Evolutionary conservation across 2,888 invertebrate genomes (phyloP), one percentile per base, ranked within the genome.

Genomic region (Idaea aversata): DNA sequence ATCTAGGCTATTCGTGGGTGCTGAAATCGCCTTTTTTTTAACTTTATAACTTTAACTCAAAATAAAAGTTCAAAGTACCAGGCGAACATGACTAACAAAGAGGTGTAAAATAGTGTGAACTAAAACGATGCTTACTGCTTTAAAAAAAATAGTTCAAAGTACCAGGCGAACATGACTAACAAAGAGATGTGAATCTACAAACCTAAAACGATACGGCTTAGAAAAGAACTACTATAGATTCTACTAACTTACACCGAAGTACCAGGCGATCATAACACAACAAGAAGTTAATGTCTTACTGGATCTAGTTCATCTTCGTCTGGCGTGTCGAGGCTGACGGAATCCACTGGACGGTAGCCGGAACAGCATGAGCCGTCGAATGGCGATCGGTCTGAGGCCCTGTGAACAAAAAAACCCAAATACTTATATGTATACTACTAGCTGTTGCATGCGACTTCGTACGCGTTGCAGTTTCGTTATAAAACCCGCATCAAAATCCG

Each of bases 301-400:
- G 94, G 94, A n/a, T 94, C 93, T 36, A 94, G 78, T 68, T 95
- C 96, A 57, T 95, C 95, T 38, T 95, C 95, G 68, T 96, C 96
- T 15, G 95, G 96, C 0, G 96, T 96, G 16, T 95, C 95, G 59
- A 95, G 94, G 71, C 96, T 96, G 62, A 95, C 95, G 1, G 96
- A 96, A 86, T 96, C 96, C 25, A 97, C 96, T 60, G 96, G 96
- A 70, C 96, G 95, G 82, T 96, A 97, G 13, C 96, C 96, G 0
- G 96, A 96, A 82, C 97, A 97, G 84, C 97, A 97, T 3, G 97
- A 97, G 0, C 97, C 97, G 67, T 97, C 97, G 83, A 97, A 97
- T 0, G 97, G 97, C 0, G 97, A 97, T 69, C 97, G 93, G 78
- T 97, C 97, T 72, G 97, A 97, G 7, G 96, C 96, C 78, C 96